Evolutionary conservation across 2,113 vertebrate species (phyloP), one percentile per base, ranked within the genome.

Genomic region (Dasypus novemcinctus): DNA sequence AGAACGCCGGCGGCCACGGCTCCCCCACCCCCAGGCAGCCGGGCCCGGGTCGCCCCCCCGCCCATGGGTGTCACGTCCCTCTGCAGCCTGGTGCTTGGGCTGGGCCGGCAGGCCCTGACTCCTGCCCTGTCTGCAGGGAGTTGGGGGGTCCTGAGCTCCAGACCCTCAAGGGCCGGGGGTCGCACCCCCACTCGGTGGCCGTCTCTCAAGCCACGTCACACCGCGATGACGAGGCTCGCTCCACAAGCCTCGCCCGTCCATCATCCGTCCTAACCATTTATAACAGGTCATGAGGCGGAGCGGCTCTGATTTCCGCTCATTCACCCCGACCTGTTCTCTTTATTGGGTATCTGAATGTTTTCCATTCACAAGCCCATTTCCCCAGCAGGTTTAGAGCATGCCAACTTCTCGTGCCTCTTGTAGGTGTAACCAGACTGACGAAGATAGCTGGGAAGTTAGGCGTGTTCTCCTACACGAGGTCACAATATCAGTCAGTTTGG

Each of bases 271-370:
- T 38, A 14, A 38, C 36, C 69, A 38, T 36, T 1, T 3, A 21
- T 71, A 46, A 14, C 29, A 46, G 3, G 29, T 14, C 3, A 49
- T 29, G 31, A 75, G 31, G 72, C 71, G 31, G 69, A 13, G 18
- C 17, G 43, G 13, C 29, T 29, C 25, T 4, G 31, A 17, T 68
- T 68, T 27, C 41, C 0, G 31, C 29, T 20, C 11, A 9, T 4
- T 17, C 21, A 18, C 49, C 18, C 23, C 33, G 23, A 4, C 2
- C 9, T n/a, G 46, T 6, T n/a, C 18, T 3, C 5, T 11, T 21
- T 41, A 31, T 8, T 3, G 0, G 23, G 2, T 8, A 54, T 2
- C 3, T 11, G 8, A 3, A 15, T 23, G 17, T 10, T 41, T 36
- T 25, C 31, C 33, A 20, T 54, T 31, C 25, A 41, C 46, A 31